Conservation (phyloP, 1,140 invertebrate species). For the Manduca sexta region DNA sequence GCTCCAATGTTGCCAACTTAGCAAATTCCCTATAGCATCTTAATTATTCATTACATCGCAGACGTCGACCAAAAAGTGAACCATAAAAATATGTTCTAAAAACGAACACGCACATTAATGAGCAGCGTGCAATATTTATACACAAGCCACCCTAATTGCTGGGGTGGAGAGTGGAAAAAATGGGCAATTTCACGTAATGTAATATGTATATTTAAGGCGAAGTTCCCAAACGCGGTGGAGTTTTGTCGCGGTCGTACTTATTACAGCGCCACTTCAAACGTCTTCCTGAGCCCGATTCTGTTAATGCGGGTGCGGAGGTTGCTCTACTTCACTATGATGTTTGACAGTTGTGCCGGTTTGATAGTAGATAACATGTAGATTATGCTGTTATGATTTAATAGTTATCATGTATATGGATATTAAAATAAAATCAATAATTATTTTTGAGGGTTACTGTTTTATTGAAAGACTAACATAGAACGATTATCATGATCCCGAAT, state of each 20-base stretch:
- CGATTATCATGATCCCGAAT: too few species aligned
- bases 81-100: conserved; percentile 65
- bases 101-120: conserved; percentile 71
- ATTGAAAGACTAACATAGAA: too few species aligned
- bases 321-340: conserved; percentile 28
- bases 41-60: conserved; percentile 69
- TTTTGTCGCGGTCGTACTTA: conserved; percentile 63
- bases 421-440: too few species aligned
- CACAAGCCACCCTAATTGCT: conserved; percentile 69
- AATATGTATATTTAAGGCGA: conserved; percentile 73
- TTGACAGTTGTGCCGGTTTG: too few species aligned
- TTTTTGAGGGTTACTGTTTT: too few species aligned
- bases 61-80: conserved; percentile 43
- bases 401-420: too few species aligned
- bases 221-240: conserved; percentile 53
- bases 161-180: conserved; percentile 73
- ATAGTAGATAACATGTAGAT: too few species aligned
- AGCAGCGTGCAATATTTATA: conserved; percentile 71
- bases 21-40: conserved; percentile 50
- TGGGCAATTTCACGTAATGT: conserved; percentile 73
- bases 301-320: conserved; percentile 18
- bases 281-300: conserved; percentile 35
- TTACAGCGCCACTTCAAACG: conserved; percentile 65
- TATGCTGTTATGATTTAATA: too few species aligned
- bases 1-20: too few species aligned